Evolutionary conservation across 1,140 invertebrate genomes (phyloP).

Genomic region (Ctenoplectra terminalis): DNA sequence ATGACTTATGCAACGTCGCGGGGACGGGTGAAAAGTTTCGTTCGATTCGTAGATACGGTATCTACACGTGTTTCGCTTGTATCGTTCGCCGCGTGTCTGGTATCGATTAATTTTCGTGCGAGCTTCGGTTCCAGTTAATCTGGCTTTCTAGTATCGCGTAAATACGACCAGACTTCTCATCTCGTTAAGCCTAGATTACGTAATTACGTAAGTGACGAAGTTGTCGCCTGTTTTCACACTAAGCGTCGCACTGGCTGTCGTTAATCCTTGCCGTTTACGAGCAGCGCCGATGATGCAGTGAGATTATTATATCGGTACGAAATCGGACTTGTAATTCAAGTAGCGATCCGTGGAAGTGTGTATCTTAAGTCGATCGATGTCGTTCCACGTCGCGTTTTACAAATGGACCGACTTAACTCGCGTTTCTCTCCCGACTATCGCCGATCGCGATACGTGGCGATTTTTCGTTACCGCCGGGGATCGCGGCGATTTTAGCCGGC

Average conservation of each 20-base stretch:
- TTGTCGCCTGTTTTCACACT: background rate
- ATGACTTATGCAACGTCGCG: background rate
- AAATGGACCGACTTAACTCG: slow-evolving; percentile 38
- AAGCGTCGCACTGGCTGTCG: too few species aligned
- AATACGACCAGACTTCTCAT: background rate
- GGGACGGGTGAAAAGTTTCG: background rate
- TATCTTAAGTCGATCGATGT: slow-evolving; percentile 55
- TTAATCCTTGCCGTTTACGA: slow-evolving; percentile 42
- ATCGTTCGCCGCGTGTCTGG: slow-evolving; percentile 5
- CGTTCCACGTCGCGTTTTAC: slow-evolving; percentile 40
- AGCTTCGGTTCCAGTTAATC: slow-evolving; percentile 30
- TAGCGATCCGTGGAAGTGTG: slow-evolving; percentile 22
- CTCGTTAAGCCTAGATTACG: background rate
- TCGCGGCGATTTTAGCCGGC: slow-evolving; percentile 11
- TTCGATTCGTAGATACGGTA: slow-evolving; percentile 42
- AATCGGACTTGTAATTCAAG: slow-evolving; percentile 54
- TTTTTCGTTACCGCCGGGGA: slow-evolving; percentile 13
- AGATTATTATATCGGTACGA: slow-evolving; percentile 54
- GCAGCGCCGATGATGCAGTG: slow-evolving; percentile 1
- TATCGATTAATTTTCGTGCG: slow-evolving; percentile 41
- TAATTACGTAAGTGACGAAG: background rate
- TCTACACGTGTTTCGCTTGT: slow-evolving; percentile 43
- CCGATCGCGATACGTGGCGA: slow-evolving; percentile 11
- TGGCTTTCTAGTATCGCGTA: slow-evolving; percentile 12
- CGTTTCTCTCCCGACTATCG: background rate